These are phyloP conservation scores for Camponotus floridanus DNA, from an alignment of 1,140 invertebrate species.

Conservation along the genomic window DNA sequence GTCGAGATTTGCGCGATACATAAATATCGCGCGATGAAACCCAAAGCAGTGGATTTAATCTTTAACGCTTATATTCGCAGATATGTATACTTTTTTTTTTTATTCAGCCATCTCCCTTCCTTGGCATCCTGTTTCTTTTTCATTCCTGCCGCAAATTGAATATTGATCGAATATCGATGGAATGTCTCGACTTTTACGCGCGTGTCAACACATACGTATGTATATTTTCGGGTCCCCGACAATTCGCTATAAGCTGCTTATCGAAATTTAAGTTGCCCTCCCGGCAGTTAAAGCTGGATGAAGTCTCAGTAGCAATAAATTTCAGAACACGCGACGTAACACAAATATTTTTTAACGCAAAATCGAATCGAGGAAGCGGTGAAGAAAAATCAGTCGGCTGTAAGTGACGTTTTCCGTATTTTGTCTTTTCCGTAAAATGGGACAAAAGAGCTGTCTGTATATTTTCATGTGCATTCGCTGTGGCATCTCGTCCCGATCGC, in stretches of 20 bases:
- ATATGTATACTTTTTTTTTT: background rate
- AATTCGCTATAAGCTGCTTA: conserved; percentile 6
- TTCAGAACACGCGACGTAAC: background rate
- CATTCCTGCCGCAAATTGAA: conserved; percentile 45
- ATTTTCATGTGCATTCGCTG: background rate
- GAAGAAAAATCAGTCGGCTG: background rate
- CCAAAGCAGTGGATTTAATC: background rate
- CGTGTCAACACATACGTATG: background rate
- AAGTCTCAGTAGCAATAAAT: background rate
- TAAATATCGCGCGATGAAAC: too few species aligned
- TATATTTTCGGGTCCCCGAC: background rate
- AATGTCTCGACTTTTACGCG: background rate
- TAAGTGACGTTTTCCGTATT: background rate
- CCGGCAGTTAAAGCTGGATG: background rate
- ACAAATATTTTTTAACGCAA: background rate
- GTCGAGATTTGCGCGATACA: background rate
- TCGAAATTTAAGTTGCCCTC: background rate
- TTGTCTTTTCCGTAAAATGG: background rate
- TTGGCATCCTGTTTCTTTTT: conserved; percentile 54
- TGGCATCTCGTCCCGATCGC: background rate
- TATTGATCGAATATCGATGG: conserved; percentile 54
- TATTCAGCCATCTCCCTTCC: background rate
- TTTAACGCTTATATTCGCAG: background rate
- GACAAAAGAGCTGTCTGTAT: background rate
- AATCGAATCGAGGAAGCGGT: background rate